Base-by-base conservation (phyloP, 2,888 invertebrate species). In the Andrena minutula region DNA sequence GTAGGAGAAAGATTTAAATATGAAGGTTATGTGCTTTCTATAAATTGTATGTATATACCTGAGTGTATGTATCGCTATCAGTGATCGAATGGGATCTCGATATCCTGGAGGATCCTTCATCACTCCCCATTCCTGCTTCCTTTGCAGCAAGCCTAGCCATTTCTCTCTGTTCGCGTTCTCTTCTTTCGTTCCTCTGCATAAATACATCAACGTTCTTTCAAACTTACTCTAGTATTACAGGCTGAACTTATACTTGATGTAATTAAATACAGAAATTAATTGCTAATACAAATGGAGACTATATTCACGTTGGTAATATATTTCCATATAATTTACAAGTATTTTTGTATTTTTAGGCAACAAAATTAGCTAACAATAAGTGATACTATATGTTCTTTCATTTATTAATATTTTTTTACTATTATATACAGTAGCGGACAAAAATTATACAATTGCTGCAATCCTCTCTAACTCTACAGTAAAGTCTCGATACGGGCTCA, bases 101-200 rank as follows among this genome's bases (percentile, higher is more conserved):
- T 41, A 92, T 82, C 78, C 92, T 92, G 3, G 92, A 93, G 3
- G 93, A 92, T 74, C 93, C 91, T 60, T 93, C 93, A 63, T 94
- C 93, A 83, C 93, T 93, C 58, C 93, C 92, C 41, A 92, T 87
- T 53, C 92, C 92, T 47, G 90, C 91, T 81, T 92, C 91, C 82
- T 96, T 96, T 89, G 96, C 95, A 65, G 97, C 97, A 92, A 97
- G 95, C 94, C 96, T 97, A 63, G 96, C 96, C 93, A 97, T 96
- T 86, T 93, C 93, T 5, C 93, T 86, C 94, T 98, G 97, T 94
- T 98, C 98, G 74, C 98, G 95, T 94, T 98, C 98, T 90, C 98
- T 95, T 93, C 98, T 95, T 95, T 98, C 98, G 94, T 98, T 97
- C 94, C 98, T 96, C 97, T 97, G 95, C 92, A 93, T 94, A 81